Evolutionary conservation across 2,113 vertebrate genomes (phyloP), one percentile per base, ranked within the genome.

Genomic region (Chaetodon auriga): DNA sequence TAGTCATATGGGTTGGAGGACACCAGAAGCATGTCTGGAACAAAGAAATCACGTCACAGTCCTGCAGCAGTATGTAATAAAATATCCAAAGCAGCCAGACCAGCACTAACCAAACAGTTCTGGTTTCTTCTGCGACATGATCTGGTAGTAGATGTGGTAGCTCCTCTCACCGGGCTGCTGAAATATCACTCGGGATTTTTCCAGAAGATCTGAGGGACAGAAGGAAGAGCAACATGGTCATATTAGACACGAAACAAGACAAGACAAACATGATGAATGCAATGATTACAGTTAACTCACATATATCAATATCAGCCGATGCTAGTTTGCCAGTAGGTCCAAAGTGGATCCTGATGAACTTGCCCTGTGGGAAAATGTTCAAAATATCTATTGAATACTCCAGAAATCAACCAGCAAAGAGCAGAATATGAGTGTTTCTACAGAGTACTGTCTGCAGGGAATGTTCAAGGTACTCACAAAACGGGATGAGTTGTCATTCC

Each of bases 301-400:
- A 98, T 89, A 97, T 98, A 72, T 98, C 97, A 41, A 98, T 96
- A 85, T 97, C 97, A 30, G 97, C 91, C 0, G 97, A 99, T 54
- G 97, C 97, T 89, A 98, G 88, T 92, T 98, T 99, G 72, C 97
- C 98, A 0, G 96, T 96, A 12, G 96, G 96, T 43, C 97, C 97
- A 72, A 99, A 99, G 90, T 99, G 97, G 91, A 99, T 99, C 83
- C 97, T 95, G 82, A 99, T 98, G 92, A 98, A 99, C 89, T 99
- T 99, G 81, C 97, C 97, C 97, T 99, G 76, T 38, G 14, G 15
- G 55, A 43, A 55, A 48, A 64, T 38, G 15, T 25, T 48, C 7
- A 38, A 6, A 75, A 66, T 12, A 63, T 43, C 1, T 43, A 14
- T 66, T 0, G 75, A 73, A 68, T 25, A 4, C 18, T 66, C 43